A percentile compares a stretch with the other conserved stretches of the same genome.
Conservation (phyloP, 1,140 invertebrate species). For the Mactra quadrangularis region DNA sequence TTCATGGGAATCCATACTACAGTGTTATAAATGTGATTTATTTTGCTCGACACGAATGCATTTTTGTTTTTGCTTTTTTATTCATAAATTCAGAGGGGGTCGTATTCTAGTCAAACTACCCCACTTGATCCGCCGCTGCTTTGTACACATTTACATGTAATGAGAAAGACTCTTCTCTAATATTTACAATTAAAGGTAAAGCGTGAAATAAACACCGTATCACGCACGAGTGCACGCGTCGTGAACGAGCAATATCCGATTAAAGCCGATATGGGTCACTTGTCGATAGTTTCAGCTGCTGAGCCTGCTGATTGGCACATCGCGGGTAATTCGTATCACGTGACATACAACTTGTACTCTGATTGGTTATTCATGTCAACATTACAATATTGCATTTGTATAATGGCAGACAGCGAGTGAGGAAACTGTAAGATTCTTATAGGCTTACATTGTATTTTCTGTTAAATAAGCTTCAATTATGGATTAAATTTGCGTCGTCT, state of each 20-base stretch:
- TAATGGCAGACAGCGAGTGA: constrained; percentile 49
- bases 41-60: too few species aligned
- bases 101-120: too few species aligned
- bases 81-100: too few species aligned
- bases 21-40: too few species aligned
- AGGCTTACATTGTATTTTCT: constrained; percentile 15
- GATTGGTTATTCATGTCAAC: constrained; percentile 64
- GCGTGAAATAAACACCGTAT: too few species aligned
- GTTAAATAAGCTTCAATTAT: neutral
- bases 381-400: constrained; percentile 39
- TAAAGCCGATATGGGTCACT: constrained; percentile 32
- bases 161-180: too few species aligned
- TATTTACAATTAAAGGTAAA: too few species aligned
- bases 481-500: constrained; percentile 5
- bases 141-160: too few species aligned
- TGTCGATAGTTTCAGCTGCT: constrained; percentile 48
- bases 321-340: constrained; percentile 55
- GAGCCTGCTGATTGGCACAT: constrained; percentile 52
- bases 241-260: neutral
- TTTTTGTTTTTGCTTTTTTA: too few species aligned
- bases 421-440: neutral
- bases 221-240: too few species aligned
- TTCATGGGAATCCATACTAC: too few species aligned
- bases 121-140: too few species aligned
- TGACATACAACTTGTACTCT: constrained; percentile 23